These are phyloP conservation scores for Oreortyx pictus DNA, from an alignment of 2,797 vertebrate genomes.

Conservation along the genomic window DNA sequence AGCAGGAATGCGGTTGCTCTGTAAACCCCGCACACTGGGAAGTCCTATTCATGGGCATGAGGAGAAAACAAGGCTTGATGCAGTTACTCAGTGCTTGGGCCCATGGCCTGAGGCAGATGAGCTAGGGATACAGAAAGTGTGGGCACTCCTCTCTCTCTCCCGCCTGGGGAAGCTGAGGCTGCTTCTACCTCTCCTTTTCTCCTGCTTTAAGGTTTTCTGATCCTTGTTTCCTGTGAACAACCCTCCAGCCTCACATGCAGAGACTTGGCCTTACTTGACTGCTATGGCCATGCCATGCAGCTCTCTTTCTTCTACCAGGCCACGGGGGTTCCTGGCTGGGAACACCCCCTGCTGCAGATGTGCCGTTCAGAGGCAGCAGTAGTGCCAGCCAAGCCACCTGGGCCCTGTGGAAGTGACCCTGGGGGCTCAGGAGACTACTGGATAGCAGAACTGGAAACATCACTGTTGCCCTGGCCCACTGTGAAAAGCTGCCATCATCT, in stretches of 20 bases:
- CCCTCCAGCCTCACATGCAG: background rate
- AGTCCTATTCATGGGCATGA: background rate
- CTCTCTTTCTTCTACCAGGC: background rate
- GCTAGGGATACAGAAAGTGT: background rate
- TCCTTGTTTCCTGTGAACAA: background rate
- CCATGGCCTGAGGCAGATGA: background rate
- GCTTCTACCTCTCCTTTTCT: background rate
- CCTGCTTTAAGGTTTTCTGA: background rate
- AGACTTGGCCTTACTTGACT: background rate
- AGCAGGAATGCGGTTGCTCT: background rate
- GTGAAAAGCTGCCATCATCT: background rate
- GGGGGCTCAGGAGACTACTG: background rate
- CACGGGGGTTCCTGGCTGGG: background rate
- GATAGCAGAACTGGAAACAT: background rate
- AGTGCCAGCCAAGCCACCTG: background rate
- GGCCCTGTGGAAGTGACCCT: background rate
- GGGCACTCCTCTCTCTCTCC: background rate
- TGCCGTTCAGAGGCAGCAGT: rapidly evolving
- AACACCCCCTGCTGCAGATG: background rate
- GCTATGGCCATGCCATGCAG: background rate
- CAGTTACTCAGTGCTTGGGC: background rate
- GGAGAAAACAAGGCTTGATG: background rate
- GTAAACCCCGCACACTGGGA: background rate
- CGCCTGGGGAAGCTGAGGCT: background rate
- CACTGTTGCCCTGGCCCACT: background rate